Evolutionary conservation across 1,140 invertebrate genomes (phyloP), one percentile per base, ranked within the genome.

Genomic region (Aphidius gifuensis): DNA sequence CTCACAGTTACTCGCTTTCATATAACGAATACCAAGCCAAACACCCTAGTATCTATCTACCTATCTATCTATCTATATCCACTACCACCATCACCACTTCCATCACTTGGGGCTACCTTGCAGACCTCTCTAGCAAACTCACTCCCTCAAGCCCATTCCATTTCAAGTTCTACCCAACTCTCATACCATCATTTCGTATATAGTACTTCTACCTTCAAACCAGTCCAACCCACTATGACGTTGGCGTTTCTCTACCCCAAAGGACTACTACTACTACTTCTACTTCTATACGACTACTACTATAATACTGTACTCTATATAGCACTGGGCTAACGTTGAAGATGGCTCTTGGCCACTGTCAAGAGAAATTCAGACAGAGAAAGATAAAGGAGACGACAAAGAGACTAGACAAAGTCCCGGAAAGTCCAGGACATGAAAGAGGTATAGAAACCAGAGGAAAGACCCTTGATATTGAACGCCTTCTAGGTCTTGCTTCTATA

Each of bases 291-390:
- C 4, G 3, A 54, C 38, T 9, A n/a, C 2, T 1, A 32, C 51
- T 5, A 54, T 54, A 40, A 38, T 38, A 39, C 8, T 40, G 11
- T 5, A 54, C 39, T 32, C 2, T 32, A 32, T 32, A 32, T 32
- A 32, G 50, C 49, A 38, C 59, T n/a, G 5, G 48, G 49, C 42
- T 39, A 39, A 55, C 44, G 23, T 58, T 47, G 48, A 59, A 62
- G 64, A 65, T 61, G 60, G 55, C 64, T 59, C 60, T 59, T 61
- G 64, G 60, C 63, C 55, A 64, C 56, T 58, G 47, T 32, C 23
- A n/a, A 16, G 47, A 49, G 47, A 49, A 6, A 39, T 32, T 32
- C 2, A 9, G 40, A 42, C 11, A n/a, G 54, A 56, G 16, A 56
- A 43, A 56, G 54, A 21, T 16, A 56, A 53, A 55, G 45, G 45